These are phyloP conservation scores for Apocheima hispidaria DNA, from an alignment of 2,888 invertebrate species.

Conservation along the genomic window DNA sequence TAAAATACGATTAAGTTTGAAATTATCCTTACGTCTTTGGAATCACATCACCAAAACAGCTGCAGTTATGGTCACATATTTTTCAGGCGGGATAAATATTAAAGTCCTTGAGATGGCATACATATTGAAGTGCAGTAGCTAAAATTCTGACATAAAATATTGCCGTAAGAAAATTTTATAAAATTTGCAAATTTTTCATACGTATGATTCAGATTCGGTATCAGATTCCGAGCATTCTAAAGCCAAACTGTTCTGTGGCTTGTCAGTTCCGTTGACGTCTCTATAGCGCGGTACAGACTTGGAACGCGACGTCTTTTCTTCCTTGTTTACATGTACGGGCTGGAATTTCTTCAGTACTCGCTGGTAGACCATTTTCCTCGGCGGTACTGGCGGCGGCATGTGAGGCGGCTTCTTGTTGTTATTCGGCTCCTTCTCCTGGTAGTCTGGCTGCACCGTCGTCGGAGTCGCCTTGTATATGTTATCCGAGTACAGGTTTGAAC, in stretches of 20 bases:
- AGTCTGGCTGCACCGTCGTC: constrained; percentile 78
- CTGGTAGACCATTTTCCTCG: constrained; percentile 82
- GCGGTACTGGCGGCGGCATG: constrained; percentile 87
- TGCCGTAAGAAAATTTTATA: constrained; percentile 16
- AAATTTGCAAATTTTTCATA: constrained; percentile 55
- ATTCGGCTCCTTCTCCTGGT: constrained; percentile 69
- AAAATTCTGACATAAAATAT: constrained; percentile 41
- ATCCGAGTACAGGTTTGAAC: constrained; percentile 71
- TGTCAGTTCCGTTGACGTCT: constrained; percentile 71
- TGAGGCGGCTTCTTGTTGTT: constrained; percentile 76
- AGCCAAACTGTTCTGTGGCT: constrained; percentile 71
- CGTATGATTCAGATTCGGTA: constrained; percentile 83
- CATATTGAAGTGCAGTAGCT: constrained; percentile 37
- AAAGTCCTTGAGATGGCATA: constrained; percentile 48
- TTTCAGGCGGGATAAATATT: constrained; percentile 81
- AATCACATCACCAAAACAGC: constrained; percentile 85
- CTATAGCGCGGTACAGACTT: constrained; percentile 81
- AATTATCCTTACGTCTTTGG: constrained; percentile 85
- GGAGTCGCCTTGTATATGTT: constrained; percentile 84
- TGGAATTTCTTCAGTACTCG: constrained; percentile 87
- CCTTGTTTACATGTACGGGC: constrained; percentile 88
- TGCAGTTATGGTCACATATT: constrained; percentile 83
- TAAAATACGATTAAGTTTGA: constrained; percentile 71
- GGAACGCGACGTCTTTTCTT: constrained; percentile 81
- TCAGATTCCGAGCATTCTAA: constrained; percentile 81